These are phyloP conservation scores for Microctonus aethiopoides DNA, from an alignment of 2,888 invertebrate species.

Conservation along the genomic window DNA sequence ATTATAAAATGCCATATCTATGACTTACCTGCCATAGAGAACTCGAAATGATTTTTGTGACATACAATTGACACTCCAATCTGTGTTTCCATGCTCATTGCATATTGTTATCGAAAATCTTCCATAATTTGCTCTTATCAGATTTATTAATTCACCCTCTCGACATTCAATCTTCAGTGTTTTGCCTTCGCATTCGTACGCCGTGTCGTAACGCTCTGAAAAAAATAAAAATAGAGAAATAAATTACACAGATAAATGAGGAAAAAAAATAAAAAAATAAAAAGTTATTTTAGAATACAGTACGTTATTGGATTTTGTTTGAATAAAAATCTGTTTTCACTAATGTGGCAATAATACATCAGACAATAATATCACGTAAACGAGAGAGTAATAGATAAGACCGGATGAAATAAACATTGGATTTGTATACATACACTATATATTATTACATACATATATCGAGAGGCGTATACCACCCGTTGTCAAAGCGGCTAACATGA, in stretches of 20 bases:
- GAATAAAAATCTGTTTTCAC: conserved; percentile 7
- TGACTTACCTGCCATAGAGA: conserved; percentile 83
- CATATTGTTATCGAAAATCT: conserved; percentile 95
- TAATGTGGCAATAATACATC: conserved; percentile 31
- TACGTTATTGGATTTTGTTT: too few relatives aligned
- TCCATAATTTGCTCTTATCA: conserved; percentile 94
- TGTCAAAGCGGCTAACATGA: conserved; percentile 63
- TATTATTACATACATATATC: conserved; percentile 15
- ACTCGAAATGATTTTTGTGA: conserved; percentile 88
- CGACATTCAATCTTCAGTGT: conserved; percentile 88
- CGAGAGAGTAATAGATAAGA: background rate
- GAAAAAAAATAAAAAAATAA: too few relatives aligned
- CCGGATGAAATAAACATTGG: conserved; percentile 10
- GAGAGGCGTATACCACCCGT: conserved; percentile 54
- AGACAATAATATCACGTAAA: conserved; percentile 2
- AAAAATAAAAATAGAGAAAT: conserved; percentile 53
- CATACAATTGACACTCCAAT: conserved; percentile 97
- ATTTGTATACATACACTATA: background rate
- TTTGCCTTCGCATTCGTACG: conserved; percentile 94
- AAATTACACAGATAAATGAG: background rate
- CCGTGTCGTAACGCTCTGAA: conserved; percentile 89
- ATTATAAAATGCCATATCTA: background rate
- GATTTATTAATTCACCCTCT: conserved; percentile 88
- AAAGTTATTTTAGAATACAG: too few relatives aligned
- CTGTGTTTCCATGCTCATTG: conserved; percentile 95